Conservation (phyloP, 2,888 invertebrate species). For the Ormyrus nitidulus region DNA sequence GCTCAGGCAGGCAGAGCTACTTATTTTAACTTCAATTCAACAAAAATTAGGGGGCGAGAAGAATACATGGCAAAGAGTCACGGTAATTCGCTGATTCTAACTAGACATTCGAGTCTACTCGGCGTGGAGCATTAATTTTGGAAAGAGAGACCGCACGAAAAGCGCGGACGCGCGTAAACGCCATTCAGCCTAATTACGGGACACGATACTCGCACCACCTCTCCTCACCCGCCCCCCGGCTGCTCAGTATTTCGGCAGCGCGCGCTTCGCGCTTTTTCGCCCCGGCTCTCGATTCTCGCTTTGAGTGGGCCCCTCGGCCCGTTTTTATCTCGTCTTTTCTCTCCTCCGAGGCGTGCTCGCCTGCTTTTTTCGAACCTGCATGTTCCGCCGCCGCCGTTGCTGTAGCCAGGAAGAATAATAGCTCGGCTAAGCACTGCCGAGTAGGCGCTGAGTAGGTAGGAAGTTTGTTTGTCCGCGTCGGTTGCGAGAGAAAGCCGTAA, state of each 20-base stretch:
- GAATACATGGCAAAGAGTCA: background rate
- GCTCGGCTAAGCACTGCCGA: background rate
- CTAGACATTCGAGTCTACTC: background rate
- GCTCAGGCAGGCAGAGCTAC: no score
- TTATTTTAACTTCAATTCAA: no score
- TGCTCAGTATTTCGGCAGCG: no score
- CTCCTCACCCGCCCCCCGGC: background rate
- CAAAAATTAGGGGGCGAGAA: no score
- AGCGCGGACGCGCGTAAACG: background rate
- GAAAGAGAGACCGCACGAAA: background rate
- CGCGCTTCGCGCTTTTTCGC: background rate
- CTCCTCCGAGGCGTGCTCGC: background rate
- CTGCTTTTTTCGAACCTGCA: background rate
- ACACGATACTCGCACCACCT: conserved; percentile 1
- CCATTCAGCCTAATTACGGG: conserved; percentile 40
- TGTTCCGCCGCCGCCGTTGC: background rate
- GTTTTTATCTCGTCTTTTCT: conserved; percentile 26
- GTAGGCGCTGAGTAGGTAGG: conserved; percentile 53
- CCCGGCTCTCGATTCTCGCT: background rate
- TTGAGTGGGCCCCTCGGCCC: background rate
- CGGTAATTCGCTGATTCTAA: background rate
- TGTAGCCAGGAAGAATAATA: conserved; percentile 40
- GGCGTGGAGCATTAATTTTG: conserved; percentile 11
- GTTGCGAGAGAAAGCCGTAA: background rate
- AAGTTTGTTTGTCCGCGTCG: conserved; percentile 47